Evolutionary conservation across 2,888 invertebrate genomes (phyloP).

Genomic region (Ypsolopha sequella): DNA sequence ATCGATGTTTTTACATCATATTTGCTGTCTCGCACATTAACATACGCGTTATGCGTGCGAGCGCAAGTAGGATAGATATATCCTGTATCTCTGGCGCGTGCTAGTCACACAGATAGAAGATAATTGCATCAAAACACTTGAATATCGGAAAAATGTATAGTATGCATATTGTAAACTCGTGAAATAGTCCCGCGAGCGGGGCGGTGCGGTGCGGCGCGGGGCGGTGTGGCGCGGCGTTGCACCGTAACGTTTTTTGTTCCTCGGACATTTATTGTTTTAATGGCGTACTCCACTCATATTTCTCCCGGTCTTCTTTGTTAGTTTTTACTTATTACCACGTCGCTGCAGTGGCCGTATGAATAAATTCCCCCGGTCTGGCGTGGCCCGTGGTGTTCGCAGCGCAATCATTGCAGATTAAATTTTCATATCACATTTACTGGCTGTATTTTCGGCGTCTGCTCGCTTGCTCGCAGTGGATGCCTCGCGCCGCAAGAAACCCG

Average conservation of each 20-base stretch:
- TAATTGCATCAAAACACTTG: no score
- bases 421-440: constrained; percentile 40
- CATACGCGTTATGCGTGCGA: no score
- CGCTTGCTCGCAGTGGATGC: neutral
- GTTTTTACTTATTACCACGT: constrained; percentile 47
- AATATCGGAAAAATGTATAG: no score
- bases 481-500: constrained; percentile 8
- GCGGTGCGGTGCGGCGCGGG: constrained; percentile 12
- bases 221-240: constrained; percentile 3
- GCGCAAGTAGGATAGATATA: no score
- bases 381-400: constrained; percentile 14
- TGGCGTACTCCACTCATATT: constrained; percentile 43
- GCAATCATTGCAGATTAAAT: constrained; percentile 46
- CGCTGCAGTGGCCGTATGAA: constrained; percentile 40
- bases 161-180: no score
- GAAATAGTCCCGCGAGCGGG: constrained; percentile 4
- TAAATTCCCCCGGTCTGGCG: constrained; percentile 25
- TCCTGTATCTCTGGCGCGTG: no score
- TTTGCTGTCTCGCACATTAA: no score
- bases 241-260: constrained; percentile 18
- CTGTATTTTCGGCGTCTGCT: constrained; percentile 20
- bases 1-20: no score
- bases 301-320: constrained; percentile 29
- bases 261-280: constrained; percentile 47
- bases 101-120: no score